A percentile compares a stretch with the other conserved stretches of the same genome.
phyloP scores from a whole-genome alignment of 2,888 invertebrate species.

The Incurvaria masculella region DNA sequence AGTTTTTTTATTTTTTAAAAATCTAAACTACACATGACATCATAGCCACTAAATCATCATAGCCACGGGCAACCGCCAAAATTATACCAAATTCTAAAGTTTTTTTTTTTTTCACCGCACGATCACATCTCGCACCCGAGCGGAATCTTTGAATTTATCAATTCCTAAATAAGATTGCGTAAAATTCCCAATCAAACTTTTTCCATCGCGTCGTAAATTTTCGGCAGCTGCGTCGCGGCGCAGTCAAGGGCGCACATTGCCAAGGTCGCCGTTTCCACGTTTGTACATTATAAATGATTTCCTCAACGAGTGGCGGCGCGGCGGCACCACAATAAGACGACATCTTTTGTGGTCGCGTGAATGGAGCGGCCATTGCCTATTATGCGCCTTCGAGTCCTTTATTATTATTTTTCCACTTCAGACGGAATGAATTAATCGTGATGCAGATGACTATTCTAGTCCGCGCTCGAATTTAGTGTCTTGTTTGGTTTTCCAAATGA shows the following conservation, averaged over 20 bases:
- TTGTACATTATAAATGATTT: neutral
- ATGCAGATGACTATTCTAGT: neutral
- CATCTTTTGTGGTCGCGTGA: neutral
- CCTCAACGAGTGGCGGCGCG: too few species aligned
- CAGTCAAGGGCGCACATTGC: neutral
- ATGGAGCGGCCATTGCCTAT: neutral
- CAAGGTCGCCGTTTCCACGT: neutral
- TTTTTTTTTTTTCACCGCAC: too few species aligned
- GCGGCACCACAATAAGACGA: neutral
- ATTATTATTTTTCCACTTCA: neutral
- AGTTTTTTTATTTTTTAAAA: slow-evolving; percentile 9
- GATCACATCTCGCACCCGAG: too few species aligned
- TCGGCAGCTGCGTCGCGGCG: neutral
- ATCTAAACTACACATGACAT: slow-evolving; percentile 1
- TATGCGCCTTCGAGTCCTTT: neutral
- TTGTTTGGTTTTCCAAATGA: neutral
- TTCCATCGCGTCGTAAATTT: neutral
- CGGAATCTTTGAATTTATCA: too few species aligned
- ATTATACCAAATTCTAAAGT: too few species aligned
- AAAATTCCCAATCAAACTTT: too few species aligned
- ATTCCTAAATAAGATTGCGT: too few species aligned
- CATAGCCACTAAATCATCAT: too few species aligned
- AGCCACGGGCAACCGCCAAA: too few species aligned
- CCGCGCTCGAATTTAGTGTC: neutral
- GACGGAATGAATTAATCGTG: neutral